Evolutionary conservation across 2,113 vertebrate genomes (phyloP).

Genomic region (Struthidea cinerea): DNA sequence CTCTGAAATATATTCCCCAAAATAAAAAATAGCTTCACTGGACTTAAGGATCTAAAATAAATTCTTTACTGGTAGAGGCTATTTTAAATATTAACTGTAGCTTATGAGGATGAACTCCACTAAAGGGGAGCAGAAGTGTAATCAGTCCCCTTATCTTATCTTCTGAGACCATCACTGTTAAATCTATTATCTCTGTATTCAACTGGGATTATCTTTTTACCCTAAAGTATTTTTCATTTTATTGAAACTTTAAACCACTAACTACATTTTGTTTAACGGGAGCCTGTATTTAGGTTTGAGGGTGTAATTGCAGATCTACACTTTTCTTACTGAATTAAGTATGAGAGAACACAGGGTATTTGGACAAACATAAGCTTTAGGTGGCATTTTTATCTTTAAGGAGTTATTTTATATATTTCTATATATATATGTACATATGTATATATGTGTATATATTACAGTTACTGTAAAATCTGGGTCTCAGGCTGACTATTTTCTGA

Average conservation of each 20-base stretch:
- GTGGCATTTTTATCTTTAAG: neutral
- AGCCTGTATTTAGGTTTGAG: neutral
- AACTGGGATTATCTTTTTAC: neutral
- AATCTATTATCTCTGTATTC: neutral
- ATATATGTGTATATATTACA: neutral
- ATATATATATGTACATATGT: neutral
- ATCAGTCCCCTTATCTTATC: neutral
- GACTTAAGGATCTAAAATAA: neutral
- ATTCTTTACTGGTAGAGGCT: neutral
- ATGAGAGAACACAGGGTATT: neutral
- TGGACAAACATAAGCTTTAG: neutral
- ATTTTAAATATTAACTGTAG: neutral
- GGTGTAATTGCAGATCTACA: fast-evolving
- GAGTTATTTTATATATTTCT: neutral
- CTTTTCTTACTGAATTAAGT: neutral
- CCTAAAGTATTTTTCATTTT: neutral
- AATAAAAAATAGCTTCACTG: neutral
- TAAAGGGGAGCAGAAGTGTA: neutral
- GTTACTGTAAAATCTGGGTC: neutral
- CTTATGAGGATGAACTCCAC: neutral
- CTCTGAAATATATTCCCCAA: neutral
- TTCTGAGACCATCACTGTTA: neutral
- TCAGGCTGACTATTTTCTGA: neutral
- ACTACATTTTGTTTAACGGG: neutral
- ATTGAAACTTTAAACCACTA: neutral